A percentile compares a stretch with the other conserved stretches of the same genome.
Conservation (phyloP, 2,797 vertebrate genomes). For the Sebastes steindachneri region DNA sequence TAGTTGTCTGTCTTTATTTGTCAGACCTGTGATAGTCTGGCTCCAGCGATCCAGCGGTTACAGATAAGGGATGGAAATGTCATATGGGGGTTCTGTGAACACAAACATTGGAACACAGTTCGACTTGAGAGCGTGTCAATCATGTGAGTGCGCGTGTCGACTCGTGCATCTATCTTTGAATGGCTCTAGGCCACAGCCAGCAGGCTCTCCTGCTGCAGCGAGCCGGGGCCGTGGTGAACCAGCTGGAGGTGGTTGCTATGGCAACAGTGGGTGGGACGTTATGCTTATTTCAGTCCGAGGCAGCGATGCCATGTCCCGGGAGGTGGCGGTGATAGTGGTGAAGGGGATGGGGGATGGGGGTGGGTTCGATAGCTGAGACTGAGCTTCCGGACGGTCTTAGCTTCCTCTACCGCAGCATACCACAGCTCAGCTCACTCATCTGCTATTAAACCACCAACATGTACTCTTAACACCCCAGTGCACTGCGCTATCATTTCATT, state of each 20-base stretch:
- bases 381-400: slow-evolving; percentile 35
- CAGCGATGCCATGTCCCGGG: slow-evolving; percentile 25
- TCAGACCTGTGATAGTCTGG: too few relatives aligned
- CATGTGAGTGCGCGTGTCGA: neutral
- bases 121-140: neutral
- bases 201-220: slow-evolving; percentile 14
- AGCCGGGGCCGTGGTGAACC: slow-evolving; percentile 6
- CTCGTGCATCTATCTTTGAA: slow-evolving; percentile 10
- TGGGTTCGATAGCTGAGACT: slow-evolving; percentile 13
- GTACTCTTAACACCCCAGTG: neutral
- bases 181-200: slow-evolving; percentile 7
- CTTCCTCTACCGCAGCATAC: slow-evolving; percentile 11
- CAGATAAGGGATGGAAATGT: too few relatives aligned
- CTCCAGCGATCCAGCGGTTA: too few relatives aligned
- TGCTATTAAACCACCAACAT: slow-evolving; percentile 12
- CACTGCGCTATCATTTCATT: neutral
- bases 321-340: neutral
- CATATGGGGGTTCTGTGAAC: neutral
- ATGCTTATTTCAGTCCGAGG: slow-evolving; percentile 41
- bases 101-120: neutral
- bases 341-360: neutral
- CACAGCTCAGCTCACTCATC: slow-evolving; percentile 31
- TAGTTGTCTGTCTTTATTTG: too few relatives aligned
- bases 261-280: slow-evolving; percentile 51
- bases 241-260: slow-evolving; percentile 60